Evolutionary conservation across 2,888 invertebrate genomes (phyloP).

Genomic region (Plagiodera versicolora): DNA sequence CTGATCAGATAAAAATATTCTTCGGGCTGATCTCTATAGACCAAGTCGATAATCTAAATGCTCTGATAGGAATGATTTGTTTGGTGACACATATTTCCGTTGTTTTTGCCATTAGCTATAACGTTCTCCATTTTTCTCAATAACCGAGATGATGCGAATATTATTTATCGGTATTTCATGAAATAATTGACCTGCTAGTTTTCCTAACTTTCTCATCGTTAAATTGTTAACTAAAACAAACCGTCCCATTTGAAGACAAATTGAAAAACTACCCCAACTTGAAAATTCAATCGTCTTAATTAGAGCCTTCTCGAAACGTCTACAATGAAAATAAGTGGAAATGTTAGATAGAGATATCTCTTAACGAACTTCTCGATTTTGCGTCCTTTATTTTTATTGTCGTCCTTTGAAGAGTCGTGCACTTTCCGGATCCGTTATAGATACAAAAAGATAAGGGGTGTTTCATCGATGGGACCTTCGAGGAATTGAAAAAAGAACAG

Average conservation of each 20-base stretch:
- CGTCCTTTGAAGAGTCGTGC: conserved; percentile 12
- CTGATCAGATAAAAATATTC: too few species aligned
- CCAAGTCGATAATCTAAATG: too few species aligned
- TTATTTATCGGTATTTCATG: too few species aligned
- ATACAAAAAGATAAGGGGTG: not conserved
- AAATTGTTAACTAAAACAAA: not conserved
- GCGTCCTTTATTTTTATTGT: conserved; percentile 22
- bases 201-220: not conserved
- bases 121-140: too few species aligned
- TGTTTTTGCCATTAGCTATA: too few species aligned
- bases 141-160: too few species aligned
- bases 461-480: not conserved
- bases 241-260: conserved; percentile 7
- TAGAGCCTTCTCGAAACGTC: conserved; percentile 9
- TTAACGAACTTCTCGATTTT: conserved; percentile 24
- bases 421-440: not conserved
- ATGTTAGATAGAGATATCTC: conserved; percentile 20
- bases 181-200: not conserved
- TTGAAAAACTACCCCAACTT: conserved; percentile 11
- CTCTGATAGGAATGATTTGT: too few species aligned
- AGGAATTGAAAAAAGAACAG: too few species aligned
- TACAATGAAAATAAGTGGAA: conserved; percentile 14
- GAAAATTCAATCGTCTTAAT: conserved; percentile 14
- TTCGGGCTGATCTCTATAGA: too few species aligned
- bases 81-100: too few species aligned